These are phyloP conservation scores for Trichosurus vulpecula DNA, from an alignment of 2,797 vertebrate species.

Conservation along the genomic window DNA sequence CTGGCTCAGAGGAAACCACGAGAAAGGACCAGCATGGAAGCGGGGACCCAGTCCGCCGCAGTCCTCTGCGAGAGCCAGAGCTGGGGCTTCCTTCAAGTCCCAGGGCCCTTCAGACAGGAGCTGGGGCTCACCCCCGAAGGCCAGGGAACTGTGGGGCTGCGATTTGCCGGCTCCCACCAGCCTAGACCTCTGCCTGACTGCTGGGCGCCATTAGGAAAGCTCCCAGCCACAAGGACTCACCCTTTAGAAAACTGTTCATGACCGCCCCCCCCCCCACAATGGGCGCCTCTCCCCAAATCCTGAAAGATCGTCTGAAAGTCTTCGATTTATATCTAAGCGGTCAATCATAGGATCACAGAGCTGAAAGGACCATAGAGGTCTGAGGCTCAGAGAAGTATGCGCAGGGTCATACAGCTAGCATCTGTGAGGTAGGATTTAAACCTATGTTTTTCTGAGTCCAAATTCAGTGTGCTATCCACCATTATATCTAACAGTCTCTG, in stretches of 20 bases:
- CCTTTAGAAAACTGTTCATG: not conserved
- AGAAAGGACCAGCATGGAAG: not conserved
- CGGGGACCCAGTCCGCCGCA: too few relatives aligned
- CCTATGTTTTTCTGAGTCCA: not conserved
- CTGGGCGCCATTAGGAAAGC: too few relatives aligned
- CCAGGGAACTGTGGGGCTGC: too few relatives aligned
- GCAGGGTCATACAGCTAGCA: not conserved
- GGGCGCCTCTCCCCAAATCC: not conserved
- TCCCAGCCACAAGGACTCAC: not conserved
- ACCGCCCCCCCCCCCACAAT: not conserved
- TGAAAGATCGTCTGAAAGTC: too few relatives aligned
- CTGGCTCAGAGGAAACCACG: not conserved
- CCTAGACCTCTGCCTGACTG: too few relatives aligned
- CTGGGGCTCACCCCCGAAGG: too few relatives aligned
- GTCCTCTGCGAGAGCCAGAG: too few relatives aligned
- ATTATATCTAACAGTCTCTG: not conserved
- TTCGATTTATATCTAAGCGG: too few relatives aligned
- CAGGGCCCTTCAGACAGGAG: too few relatives aligned
- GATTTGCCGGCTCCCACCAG: too few relatives aligned
- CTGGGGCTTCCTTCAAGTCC: too few relatives aligned
- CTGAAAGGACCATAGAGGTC: not conserved
- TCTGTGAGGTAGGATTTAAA: not conserved
- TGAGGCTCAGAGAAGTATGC: not conserved
- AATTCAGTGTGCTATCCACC: not conserved
- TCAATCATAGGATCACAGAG: too few relatives aligned